phyloP scores from a whole-genome alignment of 2,888 invertebrate species.

The Chrysolina haemoptera region DNA sequence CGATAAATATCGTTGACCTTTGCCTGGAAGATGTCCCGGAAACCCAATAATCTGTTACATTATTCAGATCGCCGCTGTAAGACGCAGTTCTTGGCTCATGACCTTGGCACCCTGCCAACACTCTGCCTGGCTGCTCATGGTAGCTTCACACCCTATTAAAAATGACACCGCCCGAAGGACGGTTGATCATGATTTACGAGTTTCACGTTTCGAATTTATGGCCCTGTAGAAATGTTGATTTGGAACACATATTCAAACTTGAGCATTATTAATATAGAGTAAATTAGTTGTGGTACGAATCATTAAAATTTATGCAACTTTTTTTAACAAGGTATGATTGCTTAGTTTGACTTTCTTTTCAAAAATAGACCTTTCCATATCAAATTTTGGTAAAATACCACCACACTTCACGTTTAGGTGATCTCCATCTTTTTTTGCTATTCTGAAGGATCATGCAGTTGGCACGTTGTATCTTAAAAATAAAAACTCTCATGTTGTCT shows the following conservation, averaged over 20 bases:
- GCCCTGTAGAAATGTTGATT: not conserved
- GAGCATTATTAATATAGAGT: no score
- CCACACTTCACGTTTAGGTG: no score
- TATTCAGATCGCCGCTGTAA: not conserved
- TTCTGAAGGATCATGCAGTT: no score
- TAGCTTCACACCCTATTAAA: conserved; percentile 20
- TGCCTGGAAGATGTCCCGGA: not conserved
- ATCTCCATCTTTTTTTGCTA: no score
- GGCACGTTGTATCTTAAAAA: no score
- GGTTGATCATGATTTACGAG: not conserved
- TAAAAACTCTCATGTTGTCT: no score
- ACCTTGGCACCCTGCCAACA: conserved; percentile 12
- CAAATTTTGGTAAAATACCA: no score
- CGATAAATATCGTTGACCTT: not conserved
- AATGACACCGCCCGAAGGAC: not conserved
- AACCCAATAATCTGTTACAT: not conserved
- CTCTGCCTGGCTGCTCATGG: not conserved
- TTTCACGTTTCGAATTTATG: not conserved
- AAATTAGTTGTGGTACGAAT: no score
- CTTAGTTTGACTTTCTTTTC: no score
- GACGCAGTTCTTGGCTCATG: not conserved
- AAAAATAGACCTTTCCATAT: no score
- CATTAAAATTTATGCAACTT: no score
- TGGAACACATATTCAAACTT: not conserved
- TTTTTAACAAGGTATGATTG: no score